Conservation (phyloP, 2,113 vertebrate species). For the Lathamus discolor region DNA sequence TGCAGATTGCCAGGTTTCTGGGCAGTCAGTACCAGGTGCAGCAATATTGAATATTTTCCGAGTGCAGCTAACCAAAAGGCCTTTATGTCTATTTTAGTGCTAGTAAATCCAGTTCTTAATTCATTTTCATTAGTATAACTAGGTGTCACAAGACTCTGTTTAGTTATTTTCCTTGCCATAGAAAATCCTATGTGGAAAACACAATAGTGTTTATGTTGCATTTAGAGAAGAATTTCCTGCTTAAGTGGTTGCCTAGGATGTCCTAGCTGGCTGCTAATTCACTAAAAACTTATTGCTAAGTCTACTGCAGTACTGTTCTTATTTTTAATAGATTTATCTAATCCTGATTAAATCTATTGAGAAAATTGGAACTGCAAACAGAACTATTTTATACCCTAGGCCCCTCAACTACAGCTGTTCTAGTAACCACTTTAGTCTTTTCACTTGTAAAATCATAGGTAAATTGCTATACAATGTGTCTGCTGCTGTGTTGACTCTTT, state of each 20-base stretch:
- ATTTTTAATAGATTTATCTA: background rate
- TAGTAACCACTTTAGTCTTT: background rate
- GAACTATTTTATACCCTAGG: background rate
- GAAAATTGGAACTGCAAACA: background rate
- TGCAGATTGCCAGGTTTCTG: background rate
- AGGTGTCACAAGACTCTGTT: background rate
- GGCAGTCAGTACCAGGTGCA: background rate
- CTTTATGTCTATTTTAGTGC: conserved; percentile 13
- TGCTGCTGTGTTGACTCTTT: background rate
- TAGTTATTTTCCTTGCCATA: background rate
- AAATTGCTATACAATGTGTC: background rate
- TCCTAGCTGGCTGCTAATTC: background rate
- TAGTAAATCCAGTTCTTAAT: background rate
- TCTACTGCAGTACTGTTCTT: background rate
- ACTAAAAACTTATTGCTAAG: background rate
- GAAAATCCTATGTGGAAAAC: background rate
- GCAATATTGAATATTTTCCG: background rate
- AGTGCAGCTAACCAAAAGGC: conserved; percentile 7
- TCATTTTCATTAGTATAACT: conserved; percentile 35
- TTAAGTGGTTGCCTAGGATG: background rate
- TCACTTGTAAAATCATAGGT: background rate
- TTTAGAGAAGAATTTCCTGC: background rate
- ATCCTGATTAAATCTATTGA: background rate
- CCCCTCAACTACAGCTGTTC: background rate
- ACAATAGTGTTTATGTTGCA: background rate